Evolutionary conservation across 2,113 vertebrate species (phyloP).

Genomic region (Hoplias malabaricus): DNA sequence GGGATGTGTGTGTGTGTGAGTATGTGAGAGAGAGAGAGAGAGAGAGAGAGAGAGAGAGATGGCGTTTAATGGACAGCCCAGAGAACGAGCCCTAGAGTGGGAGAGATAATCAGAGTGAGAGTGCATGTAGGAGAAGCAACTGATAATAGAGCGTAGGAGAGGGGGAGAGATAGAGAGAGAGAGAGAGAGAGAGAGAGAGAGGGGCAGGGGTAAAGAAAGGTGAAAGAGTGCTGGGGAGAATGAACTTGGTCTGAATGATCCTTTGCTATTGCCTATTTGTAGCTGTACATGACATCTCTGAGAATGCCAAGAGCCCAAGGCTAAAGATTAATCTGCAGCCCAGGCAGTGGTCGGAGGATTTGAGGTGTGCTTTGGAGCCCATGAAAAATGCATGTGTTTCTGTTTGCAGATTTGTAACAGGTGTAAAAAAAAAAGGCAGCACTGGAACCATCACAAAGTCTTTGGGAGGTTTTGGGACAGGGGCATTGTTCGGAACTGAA

Average conservation of each 20-base stretch:
- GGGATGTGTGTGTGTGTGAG: conserved; percentile 45
- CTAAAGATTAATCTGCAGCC: conserved; percentile 54
- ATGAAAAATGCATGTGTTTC: conserved; percentile 60
- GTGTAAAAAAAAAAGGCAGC: conserved; percentile 14
- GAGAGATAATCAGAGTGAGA: conserved; percentile 70
- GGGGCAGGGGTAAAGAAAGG: conserved; percentile 50
- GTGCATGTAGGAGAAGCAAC: conserved; percentile 59
- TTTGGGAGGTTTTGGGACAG: background rate
- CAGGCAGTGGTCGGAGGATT: conserved; percentile 38
- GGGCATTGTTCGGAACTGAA: background rate
- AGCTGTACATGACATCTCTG: conserved; percentile 49
- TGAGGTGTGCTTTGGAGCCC: conserved; percentile 37
- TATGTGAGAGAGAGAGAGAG: conserved; percentile 42
- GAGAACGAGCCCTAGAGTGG: conserved; percentile 62
- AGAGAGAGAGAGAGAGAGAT: conserved; percentile 44
- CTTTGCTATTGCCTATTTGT: conserved; percentile 50
- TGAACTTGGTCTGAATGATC: conserved; percentile 38
- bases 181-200: conserved; percentile 46
- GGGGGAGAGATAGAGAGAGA: conserved; percentile 4
- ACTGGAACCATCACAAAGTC: conserved; percentile 2
- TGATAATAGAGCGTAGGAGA: conserved; percentile 47
- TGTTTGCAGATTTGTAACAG: conserved; percentile 50
- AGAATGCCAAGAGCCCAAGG: conserved; percentile 49
- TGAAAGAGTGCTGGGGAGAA: conserved; percentile 55
- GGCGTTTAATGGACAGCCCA: conserved; percentile 66